phyloP scores from a whole-genome alignment of 2,888 invertebrate genomes.

The Cosmia pyralina region DNA sequence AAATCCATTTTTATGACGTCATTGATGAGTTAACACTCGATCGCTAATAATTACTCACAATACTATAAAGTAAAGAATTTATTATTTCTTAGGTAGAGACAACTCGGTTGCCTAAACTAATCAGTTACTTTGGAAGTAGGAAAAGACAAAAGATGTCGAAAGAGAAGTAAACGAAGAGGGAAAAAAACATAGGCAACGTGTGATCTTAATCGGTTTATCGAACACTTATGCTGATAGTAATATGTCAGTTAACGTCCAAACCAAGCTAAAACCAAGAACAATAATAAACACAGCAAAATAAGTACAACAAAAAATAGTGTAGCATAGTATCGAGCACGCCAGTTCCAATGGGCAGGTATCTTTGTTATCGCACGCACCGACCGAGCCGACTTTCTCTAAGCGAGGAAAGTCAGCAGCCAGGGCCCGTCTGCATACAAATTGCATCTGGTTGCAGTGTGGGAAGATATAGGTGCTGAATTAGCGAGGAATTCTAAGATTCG shows the following conservation, averaged over 20 bases:
- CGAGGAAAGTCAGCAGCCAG: conserved; percentile 83
- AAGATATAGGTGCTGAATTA: conserved; percentile 55
- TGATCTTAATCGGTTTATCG: neutral
- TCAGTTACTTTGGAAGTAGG: neutral
- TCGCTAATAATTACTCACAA: conserved; percentile 26
- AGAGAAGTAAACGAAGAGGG: neutral
- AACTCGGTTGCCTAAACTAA: neutral
- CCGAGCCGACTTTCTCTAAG: conserved; percentile 86
- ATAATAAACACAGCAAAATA: conserved; percentile 37
- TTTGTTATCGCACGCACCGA: conserved; percentile 79
- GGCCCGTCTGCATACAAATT: conserved; percentile 82
- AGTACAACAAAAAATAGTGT: conserved; percentile 51
- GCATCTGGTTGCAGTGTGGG: conserved; percentile 67
- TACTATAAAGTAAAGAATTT: neutral
- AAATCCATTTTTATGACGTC: conserved; percentile 45
- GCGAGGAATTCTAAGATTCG: conserved; percentile 31
- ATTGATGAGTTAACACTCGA: conserved; percentile 44
- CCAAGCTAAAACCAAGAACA: conserved; percentile 8
- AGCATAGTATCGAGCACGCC: conserved; percentile 53
- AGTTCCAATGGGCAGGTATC: conserved; percentile 66
- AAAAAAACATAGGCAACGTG: neutral
- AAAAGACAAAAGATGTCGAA: neutral
- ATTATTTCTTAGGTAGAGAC: neutral
- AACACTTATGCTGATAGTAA: neutral
- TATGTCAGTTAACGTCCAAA: neutral